A percentile compares a stretch with the other conserved stretches of the same genome.
Evolutionary conservation across 2,888 invertebrate genomes (phyloP).

Genomic region (Lysandra bellargus): DNA sequence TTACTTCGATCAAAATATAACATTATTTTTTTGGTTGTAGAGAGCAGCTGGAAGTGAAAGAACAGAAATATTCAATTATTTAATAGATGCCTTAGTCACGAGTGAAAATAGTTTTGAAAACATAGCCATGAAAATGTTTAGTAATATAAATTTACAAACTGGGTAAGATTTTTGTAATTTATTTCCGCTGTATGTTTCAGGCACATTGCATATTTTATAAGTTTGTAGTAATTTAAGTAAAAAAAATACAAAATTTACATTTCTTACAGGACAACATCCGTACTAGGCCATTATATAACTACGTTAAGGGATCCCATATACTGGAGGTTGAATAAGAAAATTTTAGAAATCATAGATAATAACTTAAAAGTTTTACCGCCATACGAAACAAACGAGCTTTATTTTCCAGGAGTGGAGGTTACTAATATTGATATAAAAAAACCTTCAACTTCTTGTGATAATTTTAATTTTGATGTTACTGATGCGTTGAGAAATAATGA

Average conservation of each 20-base stretch:
- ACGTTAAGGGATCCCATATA: constrained; percentile 85
- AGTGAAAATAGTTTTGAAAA: constrained; percentile 63
- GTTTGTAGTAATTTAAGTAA: not conserved
- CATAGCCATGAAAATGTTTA: constrained; percentile 55
- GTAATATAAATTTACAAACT: constrained; percentile 47
- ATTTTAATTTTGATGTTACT: constrained; percentile 83
- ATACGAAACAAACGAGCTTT: constrained; percentile 81
- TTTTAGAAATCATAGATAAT: constrained; percentile 77
- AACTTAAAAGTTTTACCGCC: constrained; percentile 78
- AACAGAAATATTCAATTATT: constrained; percentile 65
- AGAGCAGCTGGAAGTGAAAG: constrained; percentile 61
- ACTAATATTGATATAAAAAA: constrained; percentile 82
- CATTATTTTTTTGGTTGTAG: constrained; percentile 52
- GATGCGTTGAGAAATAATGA: constrained; percentile 74
- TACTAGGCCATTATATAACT: constrained; percentile 77
- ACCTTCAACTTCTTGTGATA: constrained; percentile 83
- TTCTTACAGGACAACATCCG: constrained; percentile 52
- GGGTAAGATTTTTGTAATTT: constrained; percentile 51
- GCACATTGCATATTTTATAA: not conserved
- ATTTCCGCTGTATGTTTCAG: not conserved
- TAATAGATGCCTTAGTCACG: constrained; percentile 67
- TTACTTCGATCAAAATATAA: constrained; percentile 38
- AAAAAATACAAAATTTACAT: constrained; percentile 34
- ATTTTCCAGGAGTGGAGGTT: constrained; percentile 83
- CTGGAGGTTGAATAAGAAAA: constrained; percentile 84